Conservation (phyloP, 1,140 invertebrate species). For the Babylonia areolata region DNA sequence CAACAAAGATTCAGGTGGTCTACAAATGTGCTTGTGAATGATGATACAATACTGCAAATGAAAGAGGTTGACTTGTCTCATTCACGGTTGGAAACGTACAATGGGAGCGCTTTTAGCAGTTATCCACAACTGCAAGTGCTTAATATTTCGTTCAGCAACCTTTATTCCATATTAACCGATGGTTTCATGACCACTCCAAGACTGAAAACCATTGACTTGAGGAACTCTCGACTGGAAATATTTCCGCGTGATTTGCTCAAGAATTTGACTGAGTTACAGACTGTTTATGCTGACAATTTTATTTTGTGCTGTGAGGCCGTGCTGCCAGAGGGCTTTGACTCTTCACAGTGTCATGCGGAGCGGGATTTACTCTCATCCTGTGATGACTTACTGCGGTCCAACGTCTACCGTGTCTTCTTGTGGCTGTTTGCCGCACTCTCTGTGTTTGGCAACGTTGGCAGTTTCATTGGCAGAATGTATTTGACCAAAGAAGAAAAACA, state of each 20-base stretch:
- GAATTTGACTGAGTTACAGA: not conserved
- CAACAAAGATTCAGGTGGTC: not conserved
- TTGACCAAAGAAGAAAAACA: conserved; percentile 17
- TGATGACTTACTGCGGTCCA: conserved; percentile 47
- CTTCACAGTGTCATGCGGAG: conserved; percentile 22
- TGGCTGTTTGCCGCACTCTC: conserved; percentile 54
- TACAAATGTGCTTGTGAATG: no score
- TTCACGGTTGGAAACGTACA: not conserved
- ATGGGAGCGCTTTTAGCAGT: not conserved
- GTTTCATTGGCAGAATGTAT: conserved; percentile 37
- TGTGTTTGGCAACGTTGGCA: conserved; percentile 52
- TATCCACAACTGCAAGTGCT: not conserved
- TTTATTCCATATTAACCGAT: not conserved
- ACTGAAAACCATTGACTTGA: not conserved
- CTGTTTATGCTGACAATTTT: conserved; percentile 21
- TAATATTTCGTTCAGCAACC: not conserved
- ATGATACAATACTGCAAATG: not conserved
- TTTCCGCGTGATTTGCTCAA: conserved; percentile 16
- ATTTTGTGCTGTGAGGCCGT: conserved; percentile 25
- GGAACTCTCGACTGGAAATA: not conserved
- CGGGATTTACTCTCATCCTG: conserved; percentile 53
- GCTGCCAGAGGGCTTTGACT: conserved; percentile 14
- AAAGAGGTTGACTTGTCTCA: not conserved
- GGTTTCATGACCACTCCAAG: not conserved
- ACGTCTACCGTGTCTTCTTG: conserved; percentile 42